Conservation (phyloP, 2,797 vertebrate species). For the Chrysocyon brachyurus region DNA sequence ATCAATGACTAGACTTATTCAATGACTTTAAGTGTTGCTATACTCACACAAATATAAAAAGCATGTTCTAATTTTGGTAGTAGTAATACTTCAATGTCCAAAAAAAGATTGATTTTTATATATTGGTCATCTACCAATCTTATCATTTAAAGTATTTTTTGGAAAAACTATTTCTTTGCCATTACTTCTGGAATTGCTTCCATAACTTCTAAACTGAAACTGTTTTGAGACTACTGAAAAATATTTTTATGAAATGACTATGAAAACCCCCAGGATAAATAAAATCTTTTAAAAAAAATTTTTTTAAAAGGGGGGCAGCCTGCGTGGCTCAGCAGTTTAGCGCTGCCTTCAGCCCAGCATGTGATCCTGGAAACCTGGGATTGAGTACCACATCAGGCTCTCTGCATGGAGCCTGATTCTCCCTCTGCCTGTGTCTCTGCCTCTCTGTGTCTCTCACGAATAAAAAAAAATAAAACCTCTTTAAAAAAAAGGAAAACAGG, state of each 20-base stretch:
- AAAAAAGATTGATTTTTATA: conserved; percentile 55
- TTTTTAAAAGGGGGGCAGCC: too few species aligned
- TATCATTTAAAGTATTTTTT: conserved; percentile 2
- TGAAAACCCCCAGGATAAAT: not conserved
- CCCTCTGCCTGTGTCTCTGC: too few species aligned
- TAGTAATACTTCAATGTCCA: conserved; percentile 41
- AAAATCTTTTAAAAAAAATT: too few species aligned
- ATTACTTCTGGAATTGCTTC: conserved; percentile 44
- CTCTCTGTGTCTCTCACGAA: too few species aligned
- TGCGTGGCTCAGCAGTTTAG: too few species aligned
- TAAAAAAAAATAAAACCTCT: too few species aligned
- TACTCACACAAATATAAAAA: conserved; percentile 40
- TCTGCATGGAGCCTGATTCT: too few species aligned
- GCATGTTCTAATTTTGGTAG: conserved; percentile 4
- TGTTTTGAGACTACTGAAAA: not conserved
- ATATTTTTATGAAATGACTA: conserved; percentile 42
- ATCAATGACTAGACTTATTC: conserved; percentile 43
- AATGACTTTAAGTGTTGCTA: conserved; percentile 2
- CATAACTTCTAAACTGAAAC: conserved; percentile 31
- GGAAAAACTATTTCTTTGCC: conserved; percentile 42
- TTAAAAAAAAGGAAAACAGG: too few species aligned
- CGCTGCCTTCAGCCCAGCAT: too few species aligned
- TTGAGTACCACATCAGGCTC: too few species aligned
- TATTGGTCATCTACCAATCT: not conserved
- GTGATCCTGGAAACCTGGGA: too few species aligned